Base-by-base conservation (phyloP, 2,888 invertebrate species). In the Cataglyphis cursor region DNA sequence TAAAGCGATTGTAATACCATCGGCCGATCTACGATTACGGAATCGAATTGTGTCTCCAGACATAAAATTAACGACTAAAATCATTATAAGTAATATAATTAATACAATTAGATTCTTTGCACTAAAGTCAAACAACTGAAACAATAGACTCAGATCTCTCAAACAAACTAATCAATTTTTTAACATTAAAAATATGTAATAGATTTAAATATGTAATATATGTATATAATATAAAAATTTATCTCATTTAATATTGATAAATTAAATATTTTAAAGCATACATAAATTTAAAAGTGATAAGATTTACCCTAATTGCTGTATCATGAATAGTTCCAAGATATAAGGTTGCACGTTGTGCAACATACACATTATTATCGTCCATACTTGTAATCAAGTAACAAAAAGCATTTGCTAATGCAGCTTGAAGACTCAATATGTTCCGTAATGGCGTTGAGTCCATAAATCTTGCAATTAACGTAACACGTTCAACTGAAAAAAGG, bases 41-140 rank as follows among this genome's bases (percentile, higher is more conserved):
- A 96, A 96, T 99, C 99, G 95, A 99, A 99, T 95, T 99, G 99
- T 0, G 98, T 98, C 96, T 99, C 99, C 95, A 99, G 95, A 95
- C 99, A 99, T 96, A 97, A 97, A 78, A 99, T 97, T 87, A 99
- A 96, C 82, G 98, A 97, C 97, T 98, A 95, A 59, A 85, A 83
- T 87, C 89, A 89, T 65, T 62, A 51, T 76, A 84, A 81, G 31
- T 31, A 72, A 35, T 48, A n/a, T 18, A 35, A 18, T 48, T 80
- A 38, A 59, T 59, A 3, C 18, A 10, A 57, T 4, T 18, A 72
- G 21, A 24, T 72, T 38, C 10, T 2, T 61, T 61, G 2, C 31
- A 4, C 15, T 21, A 54, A 72, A 38, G 9, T 3, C 6, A 6
- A 72, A 10, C 38, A 38, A 18, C 18, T 38, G 6, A 0, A 15